Evolutionary conservation across 2,888 invertebrate genomes (phyloP).

Genomic region (Brenthis daphne): DNA sequence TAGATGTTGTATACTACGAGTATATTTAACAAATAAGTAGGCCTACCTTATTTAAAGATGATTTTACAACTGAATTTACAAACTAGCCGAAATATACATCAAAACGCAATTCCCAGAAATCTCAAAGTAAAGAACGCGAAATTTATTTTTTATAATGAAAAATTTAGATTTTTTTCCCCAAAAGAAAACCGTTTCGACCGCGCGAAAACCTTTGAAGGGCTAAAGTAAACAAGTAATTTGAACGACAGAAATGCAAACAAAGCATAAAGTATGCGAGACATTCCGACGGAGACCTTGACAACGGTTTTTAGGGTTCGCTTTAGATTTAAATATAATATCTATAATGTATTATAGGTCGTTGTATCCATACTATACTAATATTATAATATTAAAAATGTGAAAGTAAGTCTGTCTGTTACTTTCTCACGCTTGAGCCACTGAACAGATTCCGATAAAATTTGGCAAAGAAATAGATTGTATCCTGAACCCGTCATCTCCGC

Average conservation of each 20-base stretch:
- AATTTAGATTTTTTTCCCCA: conserved; percentile 9
- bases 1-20: no score
- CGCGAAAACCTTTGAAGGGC: conserved; percentile 28
- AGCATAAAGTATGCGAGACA: conserved; percentile 31
- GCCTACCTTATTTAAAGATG: neutral
- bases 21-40: neutral
- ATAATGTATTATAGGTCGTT: neutral
- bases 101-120: neutral
- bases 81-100: neutral
- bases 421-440: no score
- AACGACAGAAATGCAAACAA: conserved; percentile 31
- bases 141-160: conserved; percentile 22
- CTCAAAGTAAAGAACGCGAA: conserved; percentile 2
- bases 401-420: no score
- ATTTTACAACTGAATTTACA: neutral
- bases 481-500: no score
- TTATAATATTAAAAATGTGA: neutral
- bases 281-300: conserved; percentile 22
- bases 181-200: conserved; percentile 18
- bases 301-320: conserved; percentile 16
- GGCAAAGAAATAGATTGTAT: no score
- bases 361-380: neutral
- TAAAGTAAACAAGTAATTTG: conserved; percentile 29
- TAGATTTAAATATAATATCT: neutral
- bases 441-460: no score